These are phyloP conservation scores for Drosophila falleni DNA, from an alignment of 2,888 invertebrate genomes.

Conservation along the genomic window DNA sequence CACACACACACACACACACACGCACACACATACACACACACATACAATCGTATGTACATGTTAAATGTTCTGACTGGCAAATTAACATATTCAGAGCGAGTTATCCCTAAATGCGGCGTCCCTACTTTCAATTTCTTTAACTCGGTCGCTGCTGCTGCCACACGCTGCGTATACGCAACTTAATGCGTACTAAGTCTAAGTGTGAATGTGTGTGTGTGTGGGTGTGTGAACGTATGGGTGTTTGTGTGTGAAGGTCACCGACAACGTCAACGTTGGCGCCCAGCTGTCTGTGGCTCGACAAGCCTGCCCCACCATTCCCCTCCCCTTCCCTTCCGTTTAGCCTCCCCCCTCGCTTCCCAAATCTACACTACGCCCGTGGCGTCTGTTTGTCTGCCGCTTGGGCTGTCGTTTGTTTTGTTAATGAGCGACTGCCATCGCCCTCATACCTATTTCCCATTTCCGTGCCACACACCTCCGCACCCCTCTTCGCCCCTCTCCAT, in stretches of 20 bases:
- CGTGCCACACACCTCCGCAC: not conserved
- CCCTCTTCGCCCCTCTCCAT: too few species aligned
- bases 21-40: not conserved
- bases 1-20: constrained; percentile 1
- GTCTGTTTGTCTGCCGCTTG: constrained; percentile 55
- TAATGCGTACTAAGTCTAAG: constrained; percentile 25
- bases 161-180: constrained; percentile 54
- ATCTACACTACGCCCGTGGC: constrained; percentile 31
- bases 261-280: constrained; percentile 41
- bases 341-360: not conserved
- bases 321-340: not conserved
- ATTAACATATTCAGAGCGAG: constrained; percentile 73
- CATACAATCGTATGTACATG: constrained; percentile 24
- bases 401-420: constrained; percentile 62
- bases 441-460: constrained; percentile 1
- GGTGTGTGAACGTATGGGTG: not conserved
- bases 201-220: constrained; percentile 13
- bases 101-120: constrained; percentile 68
- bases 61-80: constrained; percentile 51
- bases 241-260: constrained; percentile 50
- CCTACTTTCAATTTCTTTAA: constrained; percentile 48
- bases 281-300: constrained; percentile 48
- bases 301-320: not conserved
- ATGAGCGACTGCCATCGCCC: constrained; percentile 45
- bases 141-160: constrained; percentile 21